phyloP scores from a whole-genome alignment of 2,797 vertebrate genomes.

The Euthynnus affinis region DNA sequence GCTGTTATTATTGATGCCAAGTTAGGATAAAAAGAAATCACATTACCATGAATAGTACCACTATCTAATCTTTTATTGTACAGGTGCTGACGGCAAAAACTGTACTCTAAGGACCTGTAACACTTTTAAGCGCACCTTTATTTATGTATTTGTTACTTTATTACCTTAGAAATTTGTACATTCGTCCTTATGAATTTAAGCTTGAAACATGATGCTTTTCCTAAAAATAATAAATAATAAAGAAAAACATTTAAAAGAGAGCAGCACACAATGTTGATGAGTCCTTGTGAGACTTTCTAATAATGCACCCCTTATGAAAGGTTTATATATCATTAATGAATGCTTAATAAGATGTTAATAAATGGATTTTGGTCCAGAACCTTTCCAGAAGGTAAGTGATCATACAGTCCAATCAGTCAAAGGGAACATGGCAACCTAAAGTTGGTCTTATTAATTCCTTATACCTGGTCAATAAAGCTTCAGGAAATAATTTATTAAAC shows the following conservation, averaged over 20 bases:
- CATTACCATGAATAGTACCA: neutral
- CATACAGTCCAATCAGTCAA: neutral
- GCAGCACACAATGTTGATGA: neutral
- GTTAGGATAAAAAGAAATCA: neutral
- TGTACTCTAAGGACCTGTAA: neutral
- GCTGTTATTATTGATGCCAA: neutral
- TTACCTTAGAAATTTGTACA: neutral
- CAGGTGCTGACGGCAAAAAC: neutral
- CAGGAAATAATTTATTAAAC: neutral
- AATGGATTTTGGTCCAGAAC: neutral
- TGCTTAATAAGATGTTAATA: neutral
- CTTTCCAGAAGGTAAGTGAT: neutral
- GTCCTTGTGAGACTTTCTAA: neutral
- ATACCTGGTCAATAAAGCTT: neutral
- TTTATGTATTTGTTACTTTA: neutral
- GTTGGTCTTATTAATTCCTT: neutral
- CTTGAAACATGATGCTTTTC: neutral
- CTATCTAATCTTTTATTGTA: neutral
- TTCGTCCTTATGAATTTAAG: neutral
- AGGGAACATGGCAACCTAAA: neutral
- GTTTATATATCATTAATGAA: neutral
- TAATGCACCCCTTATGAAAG: no score
- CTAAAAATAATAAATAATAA: neutral
- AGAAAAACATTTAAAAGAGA: constrained; percentile 18
- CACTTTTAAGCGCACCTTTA: neutral